phyloP scores from a whole-genome alignment of 1,140 invertebrate species.

The Brachionus rubens region DNA sequence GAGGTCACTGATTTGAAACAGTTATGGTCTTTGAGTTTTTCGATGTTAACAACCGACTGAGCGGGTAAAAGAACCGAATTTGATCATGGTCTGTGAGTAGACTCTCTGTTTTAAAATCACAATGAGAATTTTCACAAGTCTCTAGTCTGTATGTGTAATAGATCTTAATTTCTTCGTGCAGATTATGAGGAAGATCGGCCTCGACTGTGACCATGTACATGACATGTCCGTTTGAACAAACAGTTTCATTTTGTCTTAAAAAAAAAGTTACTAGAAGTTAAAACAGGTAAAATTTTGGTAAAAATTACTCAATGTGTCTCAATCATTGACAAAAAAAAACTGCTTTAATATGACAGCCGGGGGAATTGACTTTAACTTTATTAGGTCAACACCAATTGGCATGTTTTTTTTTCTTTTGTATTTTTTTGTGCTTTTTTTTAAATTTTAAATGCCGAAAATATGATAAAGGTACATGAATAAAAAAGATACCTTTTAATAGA shows the following conservation, averaged over 20 bases:
- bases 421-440: too few species aligned
- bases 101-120: not conserved
- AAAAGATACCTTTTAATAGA: too few species aligned
- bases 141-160: constrained; percentile 27
- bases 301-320: too few species aligned
- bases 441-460: too few species aligned
- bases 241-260: not conserved
- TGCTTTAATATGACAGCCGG: too few species aligned
- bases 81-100: not conserved
- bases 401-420: too few species aligned
- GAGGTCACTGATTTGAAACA: not conserved
- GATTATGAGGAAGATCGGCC: not conserved
- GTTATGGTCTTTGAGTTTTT: not conserved
- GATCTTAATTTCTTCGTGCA: not conserved
- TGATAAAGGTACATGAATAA: too few species aligned
- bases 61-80: not conserved
- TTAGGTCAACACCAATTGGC: too few species aligned
- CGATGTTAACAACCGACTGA: not conserved
- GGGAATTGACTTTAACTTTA: too few species aligned
- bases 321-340: too few species aligned
- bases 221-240: not conserved
- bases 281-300: too few species aligned
- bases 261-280: too few species aligned
- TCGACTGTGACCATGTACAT: not conserved
- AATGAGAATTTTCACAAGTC: not conserved